Conservation (phyloP, 1,140 invertebrate species). For the Conopomorpha cramerella region DNA sequence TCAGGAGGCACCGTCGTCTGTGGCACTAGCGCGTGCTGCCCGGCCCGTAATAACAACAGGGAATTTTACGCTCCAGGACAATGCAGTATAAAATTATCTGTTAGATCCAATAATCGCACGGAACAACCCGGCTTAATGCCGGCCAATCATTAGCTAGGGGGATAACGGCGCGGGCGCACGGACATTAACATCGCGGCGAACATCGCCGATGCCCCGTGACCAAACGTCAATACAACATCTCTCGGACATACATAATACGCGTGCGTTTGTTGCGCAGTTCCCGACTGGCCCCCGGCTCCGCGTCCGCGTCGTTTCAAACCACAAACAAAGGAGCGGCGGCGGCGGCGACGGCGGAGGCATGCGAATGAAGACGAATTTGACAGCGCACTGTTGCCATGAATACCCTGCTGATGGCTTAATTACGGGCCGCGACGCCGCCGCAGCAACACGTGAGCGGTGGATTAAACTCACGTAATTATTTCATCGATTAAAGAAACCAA, state of each 20-base stretch:
- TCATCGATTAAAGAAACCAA: constrained; percentile 29
- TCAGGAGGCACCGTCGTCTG: too few species aligned
- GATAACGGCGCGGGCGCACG: constrained; percentile 47
- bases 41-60: constrained; percentile 45
- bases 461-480: constrained; percentile 45
- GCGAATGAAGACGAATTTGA: too few species aligned
- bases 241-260: constrained; percentile 14
- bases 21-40: constrained; percentile 20
- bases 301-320: too few species aligned
- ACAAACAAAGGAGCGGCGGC: background rate
- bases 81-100: constrained; percentile 59
- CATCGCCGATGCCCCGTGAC: constrained; percentile 42
- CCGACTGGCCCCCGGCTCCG: constrained; percentile 20
- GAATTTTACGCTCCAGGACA: constrained; percentile 57
- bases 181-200: constrained; percentile 33
- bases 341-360: constrained; percentile 14
- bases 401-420: too few species aligned
- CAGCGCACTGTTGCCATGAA: too few species aligned
- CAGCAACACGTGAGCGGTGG: constrained; percentile 28
- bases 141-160: constrained; percentile 57
- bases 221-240: constrained; percentile 52
- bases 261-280: constrained; percentile 11
- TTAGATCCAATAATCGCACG: constrained; percentile 58
- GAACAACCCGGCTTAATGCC: constrained; percentile 51
- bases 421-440: too few species aligned